Evolutionary conservation across 1,140 invertebrate genomes (phyloP), one percentile per base, ranked within the genome.

Genomic region (Heliothis virescens): DNA sequence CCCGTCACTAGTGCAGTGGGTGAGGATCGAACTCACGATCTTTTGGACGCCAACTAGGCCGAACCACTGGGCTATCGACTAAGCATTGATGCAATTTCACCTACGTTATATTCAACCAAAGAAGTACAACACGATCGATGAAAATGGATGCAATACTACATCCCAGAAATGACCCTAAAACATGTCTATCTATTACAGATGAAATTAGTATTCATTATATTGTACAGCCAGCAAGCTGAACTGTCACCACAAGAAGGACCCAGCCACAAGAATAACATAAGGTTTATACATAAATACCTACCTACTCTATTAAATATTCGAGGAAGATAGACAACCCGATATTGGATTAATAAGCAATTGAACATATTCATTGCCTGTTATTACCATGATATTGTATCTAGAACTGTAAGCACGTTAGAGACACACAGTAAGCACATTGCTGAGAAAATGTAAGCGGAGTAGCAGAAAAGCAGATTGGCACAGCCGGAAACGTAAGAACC

Each of bases 331-430:
- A 21, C 52, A 55, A n/a, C n/a, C 15, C 11, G 2, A 26, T 26
- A 26, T 26, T 26, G 21, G 16, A 55, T 2, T 4, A 55, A n/a
- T 52, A 1, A 10, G 7, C 16, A 15, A 11, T 9, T 57, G 9
- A 11, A 57, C 16, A 57, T 57, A 7, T 10, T 11, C 1, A 18
- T 57, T 18, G 55, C 55, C 16, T 18, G 55, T 57, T 21, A 57
- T 57, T 57, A 57, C 55, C 55, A 57, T 18, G 55, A 57, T 57
- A 57, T 57, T 57, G 18, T 55, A 55, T 16, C 16, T 21, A 57
- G 16, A 57, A 18, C 0, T 21, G 55, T 57, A 57, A 57, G 55
- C 55, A 18, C 7, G 7, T 57, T 13, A 18, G 4, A 57, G 55
- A 18, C 16, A 57, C 15, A 57, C 7, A 18, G 55, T n/a, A 53